These are phyloP conservation scores for Columba livia DNA, from an alignment of 2,113 vertebrate species.

Conservation along the genomic window DNA sequence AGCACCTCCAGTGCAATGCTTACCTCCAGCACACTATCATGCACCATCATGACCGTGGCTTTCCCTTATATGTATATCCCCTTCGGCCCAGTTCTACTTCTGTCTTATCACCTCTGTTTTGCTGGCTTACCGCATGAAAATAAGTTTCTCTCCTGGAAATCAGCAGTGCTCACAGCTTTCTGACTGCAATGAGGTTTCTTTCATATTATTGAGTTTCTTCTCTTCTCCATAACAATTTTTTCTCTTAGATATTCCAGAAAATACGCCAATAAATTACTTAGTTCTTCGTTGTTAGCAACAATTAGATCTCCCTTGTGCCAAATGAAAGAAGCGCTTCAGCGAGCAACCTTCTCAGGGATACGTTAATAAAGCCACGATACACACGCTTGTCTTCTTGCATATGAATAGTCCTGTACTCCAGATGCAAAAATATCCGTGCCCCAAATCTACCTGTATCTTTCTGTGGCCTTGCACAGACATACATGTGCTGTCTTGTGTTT, in stretches of 20 bases:
- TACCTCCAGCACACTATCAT: not conserved
- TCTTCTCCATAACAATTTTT: not conserved
- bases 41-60: not conserved
- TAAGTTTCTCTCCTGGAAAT: not conserved
- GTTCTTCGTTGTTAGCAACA: constrained; percentile 24
- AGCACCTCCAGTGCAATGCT: not conserved
- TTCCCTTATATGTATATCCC: not conserved
- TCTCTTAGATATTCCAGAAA: not conserved
- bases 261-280: constrained; percentile 28
- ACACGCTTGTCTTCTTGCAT: not conserved
- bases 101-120: not conserved
- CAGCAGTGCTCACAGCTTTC: not conserved
- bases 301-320: constrained; percentile 44
- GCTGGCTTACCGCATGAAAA: not conserved
- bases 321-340: not conserved
- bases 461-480: not conserved
- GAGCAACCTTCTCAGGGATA: constrained; percentile 12
- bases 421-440: not conserved
- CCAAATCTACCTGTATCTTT: not conserved
- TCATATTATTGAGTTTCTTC: not conserved
- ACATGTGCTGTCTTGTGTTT: not conserved
- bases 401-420: not conserved
- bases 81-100: not conserved
- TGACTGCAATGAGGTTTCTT: not conserved
- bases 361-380: not conserved